A percentile compares a stretch with the other conserved stretches of the same genome.
These are phyloP conservation scores for Galendromus occidentalis DNA, from an alignment of 1,140 invertebrate genomes.

Conservation along the genomic window DNA sequence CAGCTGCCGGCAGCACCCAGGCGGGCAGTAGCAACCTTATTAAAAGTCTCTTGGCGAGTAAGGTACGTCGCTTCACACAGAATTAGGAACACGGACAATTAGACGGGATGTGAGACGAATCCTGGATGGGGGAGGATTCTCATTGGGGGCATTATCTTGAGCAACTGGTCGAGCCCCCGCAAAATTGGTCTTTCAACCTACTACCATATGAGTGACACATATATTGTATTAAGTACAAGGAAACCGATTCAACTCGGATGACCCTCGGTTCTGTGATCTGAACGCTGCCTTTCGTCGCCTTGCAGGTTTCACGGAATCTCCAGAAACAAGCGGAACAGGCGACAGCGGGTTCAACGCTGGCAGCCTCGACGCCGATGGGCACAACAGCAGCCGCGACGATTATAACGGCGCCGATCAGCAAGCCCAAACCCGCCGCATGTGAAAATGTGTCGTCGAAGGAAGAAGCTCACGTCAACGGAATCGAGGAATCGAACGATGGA, in stretches of 20 bases:
- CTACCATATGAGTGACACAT: too few relatives aligned
- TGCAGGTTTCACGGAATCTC: conserved; percentile 15
- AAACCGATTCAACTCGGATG: too few relatives aligned
- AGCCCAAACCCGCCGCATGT: not conserved
- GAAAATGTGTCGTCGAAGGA: not conserved
- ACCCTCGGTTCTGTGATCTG: too few relatives aligned
- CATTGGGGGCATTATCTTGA: too few relatives aligned
- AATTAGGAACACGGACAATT: conserved; percentile 35
- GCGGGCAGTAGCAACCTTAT: conserved; percentile 41
- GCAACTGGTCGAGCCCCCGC: too few relatives aligned
- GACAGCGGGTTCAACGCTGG: conserved; percentile 16
- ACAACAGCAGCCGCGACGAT: conserved; percentile 23
- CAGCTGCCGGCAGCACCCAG: conserved; percentile 5
- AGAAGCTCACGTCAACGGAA: conserved; percentile 26
- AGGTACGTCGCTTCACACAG: conserved; percentile 33
- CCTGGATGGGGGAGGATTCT: too few relatives aligned
- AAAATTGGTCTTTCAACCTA: too few relatives aligned
- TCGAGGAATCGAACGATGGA: conserved; percentile 15
- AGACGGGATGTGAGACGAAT: conserved; percentile 18
- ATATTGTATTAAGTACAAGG: too few relatives aligned
- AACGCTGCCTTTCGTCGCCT: not conserved
- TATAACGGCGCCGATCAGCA: conserved; percentile 24
- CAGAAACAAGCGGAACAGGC: conserved; percentile 19
- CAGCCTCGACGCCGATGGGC: conserved; percentile 14
- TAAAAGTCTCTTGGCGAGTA: conserved; percentile 62